Base-by-base conservation (phyloP, 2,113 vertebrate species). In the Grantiella picta region DNA sequence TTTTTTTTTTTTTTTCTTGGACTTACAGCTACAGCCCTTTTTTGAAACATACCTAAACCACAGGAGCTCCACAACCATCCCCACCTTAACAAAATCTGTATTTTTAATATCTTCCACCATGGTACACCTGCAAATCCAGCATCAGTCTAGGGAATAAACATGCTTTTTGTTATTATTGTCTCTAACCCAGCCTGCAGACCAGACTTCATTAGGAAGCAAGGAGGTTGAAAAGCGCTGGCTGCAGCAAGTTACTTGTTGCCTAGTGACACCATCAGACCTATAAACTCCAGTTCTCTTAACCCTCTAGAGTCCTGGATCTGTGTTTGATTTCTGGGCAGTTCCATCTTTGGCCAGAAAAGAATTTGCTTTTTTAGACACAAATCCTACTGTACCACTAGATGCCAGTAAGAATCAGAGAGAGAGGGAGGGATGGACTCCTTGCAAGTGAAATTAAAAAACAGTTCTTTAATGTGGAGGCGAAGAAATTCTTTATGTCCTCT, bases 201-300 rank as follows among this genome's bases (percentile, higher is more conserved):
- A 73, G 69, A 42, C 40, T 79, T 56, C 85, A 35, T 80, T 80
- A 82, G 66, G 75, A 73, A 91, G 54, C 50, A 66, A 69, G 64
- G 47, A 82, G 87, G 76, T 8, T 91, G 90, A 56, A 89, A 86
- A 84, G 85, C 92, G 70, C 90, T 92, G 89, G 77, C 80, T 96
- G 88, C 90, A 92, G 93, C 93, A 92, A 47, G 89, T 86, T 93
- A 94, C 75, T 85, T 96, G 93, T 96, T 95, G 94, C 91, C 88
- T 95, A 95, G 96, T 96, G 94, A 97, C 94, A 97, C 92, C 66
- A 54, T 59, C 70, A 96, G 83, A 90, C 83, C 86, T 76, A 24
- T 92, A 96, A 96, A 95, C 88, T 75, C 85, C 86, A 59, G 19
- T 15, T 79, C 50, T 72, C 31, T 97, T 97, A 96, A 95, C 95